Evolutionary conservation across 2,888 invertebrate genomes (phyloP).

Genomic region (Diarsia dahlii): DNA sequence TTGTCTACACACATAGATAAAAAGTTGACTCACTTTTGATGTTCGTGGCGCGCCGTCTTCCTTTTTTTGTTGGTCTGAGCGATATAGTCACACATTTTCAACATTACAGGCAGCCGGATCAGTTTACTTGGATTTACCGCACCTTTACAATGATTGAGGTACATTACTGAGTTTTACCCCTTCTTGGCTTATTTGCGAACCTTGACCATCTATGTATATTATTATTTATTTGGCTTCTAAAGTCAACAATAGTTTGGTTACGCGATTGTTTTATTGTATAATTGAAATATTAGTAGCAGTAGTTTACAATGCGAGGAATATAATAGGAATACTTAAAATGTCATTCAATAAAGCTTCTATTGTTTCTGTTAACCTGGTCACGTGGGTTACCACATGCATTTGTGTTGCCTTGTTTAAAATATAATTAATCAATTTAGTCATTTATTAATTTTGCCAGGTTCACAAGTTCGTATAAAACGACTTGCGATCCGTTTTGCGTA

Average conservation of each 20-base stretch:
- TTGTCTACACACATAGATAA: too few species aligned
- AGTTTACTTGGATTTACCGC: too few species aligned
- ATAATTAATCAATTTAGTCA: neutral
- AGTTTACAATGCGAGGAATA: conserved; percentile 35
- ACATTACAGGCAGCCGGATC: too few species aligned
- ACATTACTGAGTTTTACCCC: conserved; percentile 10
- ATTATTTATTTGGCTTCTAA: conserved; percentile 30
- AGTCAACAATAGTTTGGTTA: conserved; percentile 39
- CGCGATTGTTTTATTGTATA: conserved; percentile 24
- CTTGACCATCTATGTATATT: conserved; percentile 37
- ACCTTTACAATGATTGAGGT: conserved; percentile 17
- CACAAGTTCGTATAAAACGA: neutral
- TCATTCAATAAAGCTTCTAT: conserved; percentile 47
- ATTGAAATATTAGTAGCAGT: conserved; percentile 11
- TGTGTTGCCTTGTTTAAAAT: conserved; percentile 6
- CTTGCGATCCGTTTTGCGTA: neutral
- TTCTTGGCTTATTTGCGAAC: conserved; percentile 48
- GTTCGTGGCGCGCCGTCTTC: too few species aligned
- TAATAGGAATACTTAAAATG: conserved; percentile 27
- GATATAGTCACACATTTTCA: too few species aligned
- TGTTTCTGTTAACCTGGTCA: conserved; percentile 55
- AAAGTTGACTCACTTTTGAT: too few species aligned
- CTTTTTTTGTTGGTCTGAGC: too few species aligned
- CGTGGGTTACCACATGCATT: conserved; percentile 8
- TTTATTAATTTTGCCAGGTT: too few species aligned